Evolutionary conservation across 2,888 invertebrate species (phyloP), one percentile per base, ranked within the genome.

Genomic region (Venustoraphidia nigricollis): DNA sequence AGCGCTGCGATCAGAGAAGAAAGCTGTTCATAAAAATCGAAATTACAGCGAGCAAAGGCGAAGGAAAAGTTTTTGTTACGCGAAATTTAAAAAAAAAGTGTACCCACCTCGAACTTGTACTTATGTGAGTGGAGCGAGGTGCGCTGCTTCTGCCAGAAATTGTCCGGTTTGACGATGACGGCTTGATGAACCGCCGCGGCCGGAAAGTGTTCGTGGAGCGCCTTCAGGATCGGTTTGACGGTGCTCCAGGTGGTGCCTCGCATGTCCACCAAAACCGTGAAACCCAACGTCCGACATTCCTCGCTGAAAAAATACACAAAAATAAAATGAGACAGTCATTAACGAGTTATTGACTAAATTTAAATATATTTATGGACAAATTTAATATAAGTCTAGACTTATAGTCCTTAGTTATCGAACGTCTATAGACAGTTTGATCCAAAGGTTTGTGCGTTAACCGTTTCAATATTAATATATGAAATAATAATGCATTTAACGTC

Each of bases 71-170:
- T 27, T 27, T 27, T 27, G 6, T 6, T 6, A 27, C 27, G 13
- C 14, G 14, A 50, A 44, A 45, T 27, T 38, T 35, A 35, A 10
- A 46, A 51, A 48, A 48, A 50, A 45, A 10, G 50, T 43, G 40
- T 36, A 53, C 68, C 70, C 69, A 92, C 92, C 81, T 97, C 96
- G 74, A 97, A 97, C 74, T 94, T 95, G 75, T 95, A 97, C 76
- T 96, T 97, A 69, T 94, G 90, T 70, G 92, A 91, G 62, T 93
- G 93, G 63, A 97, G 79, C 56, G 92, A 93, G 58, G 95, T 94
- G 65, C 95, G 84, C 71, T 97, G 96, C 71, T 97, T 97, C 71
- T 97, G 96, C 96, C 96, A 96, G 75, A 98, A 97, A 67, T 95
- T 96, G 65, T 98, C 97, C 57, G 96, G 95, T 72, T 97, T 96